These are phyloP conservation scores for Sipunculus nudus DNA, from an alignment of 2,888 invertebrate species.

Conservation along the genomic window DNA sequence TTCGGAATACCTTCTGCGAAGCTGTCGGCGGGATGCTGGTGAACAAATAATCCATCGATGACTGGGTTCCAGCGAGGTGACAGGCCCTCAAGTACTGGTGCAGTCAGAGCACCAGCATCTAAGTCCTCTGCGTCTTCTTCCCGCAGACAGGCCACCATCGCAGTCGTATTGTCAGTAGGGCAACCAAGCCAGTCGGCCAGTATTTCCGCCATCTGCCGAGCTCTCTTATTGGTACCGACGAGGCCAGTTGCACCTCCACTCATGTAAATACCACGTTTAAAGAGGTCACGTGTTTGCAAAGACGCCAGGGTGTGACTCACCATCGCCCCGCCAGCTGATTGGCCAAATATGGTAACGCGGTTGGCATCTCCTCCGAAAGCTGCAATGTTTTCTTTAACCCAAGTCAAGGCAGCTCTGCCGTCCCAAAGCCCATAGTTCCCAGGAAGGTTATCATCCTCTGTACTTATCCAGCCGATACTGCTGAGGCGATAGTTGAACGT, in stretches of 20 bases:
- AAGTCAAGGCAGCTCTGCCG: neutral
- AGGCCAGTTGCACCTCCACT: slow-evolving; percentile 21
- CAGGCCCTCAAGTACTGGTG: slow-evolving; percentile 2
- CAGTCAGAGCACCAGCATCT: slow-evolving; percentile 27
- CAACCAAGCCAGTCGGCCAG: slow-evolving; percentile 20
- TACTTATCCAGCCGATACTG: slow-evolving; percentile 29
- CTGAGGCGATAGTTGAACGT: slow-evolving; percentile 33
- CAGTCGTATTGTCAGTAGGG: no score
- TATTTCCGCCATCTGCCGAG: slow-evolving; percentile 12
- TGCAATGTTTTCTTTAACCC: neutral
- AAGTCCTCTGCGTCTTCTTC: slow-evolving; percentile 19
- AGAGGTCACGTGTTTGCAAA: slow-evolving; percentile 16
- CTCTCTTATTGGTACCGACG: slow-evolving; percentile 10
- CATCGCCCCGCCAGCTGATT: slow-evolving; percentile 34
- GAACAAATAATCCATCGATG: slow-evolving; percentile 32
- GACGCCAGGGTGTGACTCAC: slow-evolving; percentile 27
- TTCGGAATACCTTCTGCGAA: no score
- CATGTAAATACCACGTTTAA: slow-evolving; percentile 24
- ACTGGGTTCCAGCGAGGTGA: slow-evolving; percentile 26
- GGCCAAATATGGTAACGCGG: slow-evolving; percentile 29
- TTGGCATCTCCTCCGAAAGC: slow-evolving; percentile 25
- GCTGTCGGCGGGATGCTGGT: slow-evolving; percentile 10
- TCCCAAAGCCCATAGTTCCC: no score
- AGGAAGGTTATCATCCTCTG: no score
- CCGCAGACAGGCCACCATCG: slow-evolving; percentile 22